phyloP scores from a whole-genome alignment of 2,888 invertebrate genomes.

The Eupithecia subumbrata region DNA sequence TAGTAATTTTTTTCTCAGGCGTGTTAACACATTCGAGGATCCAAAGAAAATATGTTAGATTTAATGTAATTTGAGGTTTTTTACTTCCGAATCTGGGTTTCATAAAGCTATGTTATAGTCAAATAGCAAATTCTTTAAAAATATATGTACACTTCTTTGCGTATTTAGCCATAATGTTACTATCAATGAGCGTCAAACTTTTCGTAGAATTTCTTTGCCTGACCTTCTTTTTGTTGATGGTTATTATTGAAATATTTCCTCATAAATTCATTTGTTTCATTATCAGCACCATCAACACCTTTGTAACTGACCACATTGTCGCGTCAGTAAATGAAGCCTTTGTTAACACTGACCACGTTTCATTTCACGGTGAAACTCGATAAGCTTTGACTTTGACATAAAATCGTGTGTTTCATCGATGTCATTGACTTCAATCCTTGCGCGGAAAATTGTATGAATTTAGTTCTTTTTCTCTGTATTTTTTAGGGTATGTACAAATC shows the following conservation, averaged over 20 bases:
- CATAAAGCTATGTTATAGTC: too few relatives aligned
- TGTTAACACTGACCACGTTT: constrained; percentile 59
- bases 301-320: constrained; percentile 44
- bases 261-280: constrained; percentile 11
- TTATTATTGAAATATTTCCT: background rate
- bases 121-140: too few relatives aligned
- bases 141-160: too few relatives aligned
- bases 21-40: too few relatives aligned
- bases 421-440: background rate
- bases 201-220: background rate
- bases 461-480: background rate
- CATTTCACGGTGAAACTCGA: constrained; percentile 65
- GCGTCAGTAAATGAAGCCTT: constrained; percentile 57
- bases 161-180: background rate
- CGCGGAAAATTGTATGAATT: background rate
- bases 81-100: too few relatives aligned
- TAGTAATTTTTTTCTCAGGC: too few relatives aligned
- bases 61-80: too few relatives aligned
- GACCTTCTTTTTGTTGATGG: background rate
- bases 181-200: background rate
- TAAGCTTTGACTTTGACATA: constrained; percentile 66
- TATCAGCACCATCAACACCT: constrained; percentile 23
- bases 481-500: too few relatives aligned
- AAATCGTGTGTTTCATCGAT: constrained; percentile 47
- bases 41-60: too few relatives aligned